These are phyloP conservation scores for Suncus etruscus DNA, from an alignment of 2,113 vertebrate genomes.

Conservation along the genomic window DNA sequence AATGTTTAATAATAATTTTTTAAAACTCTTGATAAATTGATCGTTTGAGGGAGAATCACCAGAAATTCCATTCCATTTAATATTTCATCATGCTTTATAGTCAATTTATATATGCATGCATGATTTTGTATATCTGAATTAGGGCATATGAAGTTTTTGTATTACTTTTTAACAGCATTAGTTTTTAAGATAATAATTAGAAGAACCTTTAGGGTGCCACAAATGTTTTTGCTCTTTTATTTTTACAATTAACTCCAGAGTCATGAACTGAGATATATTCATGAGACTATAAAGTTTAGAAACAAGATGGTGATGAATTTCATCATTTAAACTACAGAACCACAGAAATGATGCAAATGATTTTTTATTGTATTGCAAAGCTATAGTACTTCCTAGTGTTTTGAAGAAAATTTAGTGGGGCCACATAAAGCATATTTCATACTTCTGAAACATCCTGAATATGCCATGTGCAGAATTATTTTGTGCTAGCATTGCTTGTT, in stretches of 20 bases:
- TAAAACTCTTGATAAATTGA: too few species aligned
- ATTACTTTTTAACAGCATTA: conserved; percentile 11
- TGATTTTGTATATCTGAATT: conserved; percentile 3
- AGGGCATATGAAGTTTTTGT: neutral
- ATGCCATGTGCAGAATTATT: neutral
- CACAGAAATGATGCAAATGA: neutral
- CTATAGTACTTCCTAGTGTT: neutral
- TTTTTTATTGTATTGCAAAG: neutral
- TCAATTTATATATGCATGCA: neutral
- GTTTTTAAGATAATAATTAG: neutral
- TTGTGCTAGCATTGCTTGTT: neutral
- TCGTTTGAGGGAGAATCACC: neutral
- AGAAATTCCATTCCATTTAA: neutral
- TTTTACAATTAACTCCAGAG: neutral
- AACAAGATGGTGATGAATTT: neutral
- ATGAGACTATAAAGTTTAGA: conserved; percentile 2
- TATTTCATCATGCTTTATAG: neutral
- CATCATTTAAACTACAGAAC: neutral
- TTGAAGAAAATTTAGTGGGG: neutral
- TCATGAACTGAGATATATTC: neutral
- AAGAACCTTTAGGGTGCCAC: neutral
- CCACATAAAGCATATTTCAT: neutral
- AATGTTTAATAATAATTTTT: neutral
- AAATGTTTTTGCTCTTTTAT: neutral
- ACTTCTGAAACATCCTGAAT: neutral